Evolutionary conservation across 1,140 invertebrate genomes (phyloP).

Genomic region (Euborellia annulipes): DNA sequence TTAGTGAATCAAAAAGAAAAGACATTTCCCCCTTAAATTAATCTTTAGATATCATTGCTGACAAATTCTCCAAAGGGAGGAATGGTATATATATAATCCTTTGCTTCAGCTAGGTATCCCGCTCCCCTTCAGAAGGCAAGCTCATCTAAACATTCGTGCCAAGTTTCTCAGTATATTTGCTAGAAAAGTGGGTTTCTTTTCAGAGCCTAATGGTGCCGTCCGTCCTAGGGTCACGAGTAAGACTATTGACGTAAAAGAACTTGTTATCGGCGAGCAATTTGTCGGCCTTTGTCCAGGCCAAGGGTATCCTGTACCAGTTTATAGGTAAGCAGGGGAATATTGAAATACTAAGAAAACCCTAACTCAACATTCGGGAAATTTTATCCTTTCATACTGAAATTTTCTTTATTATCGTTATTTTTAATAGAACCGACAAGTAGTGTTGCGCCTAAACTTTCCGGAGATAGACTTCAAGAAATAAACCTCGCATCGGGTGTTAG

Average conservation of each 20-base stretch:
- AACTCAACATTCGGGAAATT: not conserved
- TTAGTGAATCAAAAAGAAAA: too few species aligned
- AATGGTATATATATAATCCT: slow-evolving; percentile 18
- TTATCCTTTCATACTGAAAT: not conserved
- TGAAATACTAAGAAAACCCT: not conserved
- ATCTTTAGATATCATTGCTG: too few species aligned
- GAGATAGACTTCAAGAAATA: slow-evolving; percentile 34
- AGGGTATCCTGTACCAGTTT: slow-evolving; percentile 15
- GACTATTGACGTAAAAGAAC: slow-evolving; percentile 28
- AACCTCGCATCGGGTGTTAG: slow-evolving; percentile 28
- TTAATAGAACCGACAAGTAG: slow-evolving; percentile 33
- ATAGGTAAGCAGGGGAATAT: slow-evolving; percentile 9
- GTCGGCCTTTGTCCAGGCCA: slow-evolving; percentile 26
- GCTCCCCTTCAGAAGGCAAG: slow-evolving; percentile 14
- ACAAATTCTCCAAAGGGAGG: too few species aligned
- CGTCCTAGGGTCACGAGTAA: slow-evolving; percentile 26
- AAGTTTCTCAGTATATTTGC: not conserved
- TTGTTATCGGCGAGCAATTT: slow-evolving; percentile 20
- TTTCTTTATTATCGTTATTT: not conserved
- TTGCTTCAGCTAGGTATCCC: slow-evolving; percentile 27
- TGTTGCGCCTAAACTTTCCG: slow-evolving; percentile 37
- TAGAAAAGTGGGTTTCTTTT: slow-evolving; percentile 13
- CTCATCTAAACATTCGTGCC: not conserved
- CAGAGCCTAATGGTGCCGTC: slow-evolving; percentile 34
- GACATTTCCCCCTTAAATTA: too few species aligned